Conservation (phyloP, 2,113 vertebrate species). For the Chaetorhynchus papuensis region DNA sequence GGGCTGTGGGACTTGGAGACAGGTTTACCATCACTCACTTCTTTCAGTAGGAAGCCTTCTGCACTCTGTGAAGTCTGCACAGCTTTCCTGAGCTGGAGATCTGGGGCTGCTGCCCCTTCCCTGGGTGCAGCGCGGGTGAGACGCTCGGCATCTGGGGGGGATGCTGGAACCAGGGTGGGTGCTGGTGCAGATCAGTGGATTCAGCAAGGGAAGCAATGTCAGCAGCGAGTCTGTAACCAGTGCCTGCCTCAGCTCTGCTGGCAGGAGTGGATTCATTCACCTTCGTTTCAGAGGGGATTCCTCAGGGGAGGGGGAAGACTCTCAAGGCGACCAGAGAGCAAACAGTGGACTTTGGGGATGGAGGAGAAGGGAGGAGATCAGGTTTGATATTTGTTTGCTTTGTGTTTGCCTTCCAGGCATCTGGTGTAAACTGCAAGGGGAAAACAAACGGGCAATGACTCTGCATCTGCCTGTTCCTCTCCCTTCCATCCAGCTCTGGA, state of each 20-base stretch:
- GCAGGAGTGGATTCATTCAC: not conserved
- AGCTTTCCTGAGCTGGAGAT: not conserved
- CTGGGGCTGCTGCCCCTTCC: fast-evolving
- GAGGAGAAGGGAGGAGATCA: not conserved
- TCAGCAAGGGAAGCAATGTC: fast-evolving
- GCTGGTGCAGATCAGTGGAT: fast-evolving
- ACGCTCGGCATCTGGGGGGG: fast-evolving
- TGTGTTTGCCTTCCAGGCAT: not conserved
- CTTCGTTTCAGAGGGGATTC: not conserved
- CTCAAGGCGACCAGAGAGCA: not conserved
- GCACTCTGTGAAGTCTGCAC: not conserved
- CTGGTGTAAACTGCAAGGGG: not conserved
- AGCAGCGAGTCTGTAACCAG: not conserved
- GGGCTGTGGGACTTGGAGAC: not conserved
- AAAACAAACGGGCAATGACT: not conserved
- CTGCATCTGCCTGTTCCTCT: not conserved
- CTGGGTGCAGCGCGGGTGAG: not conserved
- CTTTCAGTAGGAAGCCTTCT: not conserved
- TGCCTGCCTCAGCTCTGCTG: not conserved
- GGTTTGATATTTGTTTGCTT: not conserved
- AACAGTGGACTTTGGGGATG: not conserved
- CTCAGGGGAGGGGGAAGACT: not conserved
- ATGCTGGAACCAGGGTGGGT: not conserved
- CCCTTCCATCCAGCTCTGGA: not conserved
- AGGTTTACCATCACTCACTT: not conserved